These are phyloP conservation scores for Cacoxenus indagator DNA, from an alignment of 2,888 invertebrate genomes.

Conservation along the genomic window DNA sequence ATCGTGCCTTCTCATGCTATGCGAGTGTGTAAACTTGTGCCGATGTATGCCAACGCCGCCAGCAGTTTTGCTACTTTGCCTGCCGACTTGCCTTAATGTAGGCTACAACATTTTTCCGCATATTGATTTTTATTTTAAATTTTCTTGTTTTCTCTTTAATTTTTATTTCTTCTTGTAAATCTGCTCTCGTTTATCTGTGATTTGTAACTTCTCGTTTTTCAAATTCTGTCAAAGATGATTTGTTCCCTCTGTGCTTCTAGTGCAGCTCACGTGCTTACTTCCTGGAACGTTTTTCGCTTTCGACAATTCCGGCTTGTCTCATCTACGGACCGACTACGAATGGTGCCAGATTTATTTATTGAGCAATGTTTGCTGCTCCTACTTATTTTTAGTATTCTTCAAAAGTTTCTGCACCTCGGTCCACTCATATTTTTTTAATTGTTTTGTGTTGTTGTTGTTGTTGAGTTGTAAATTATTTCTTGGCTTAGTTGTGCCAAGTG, in stretches of 20 bases:
- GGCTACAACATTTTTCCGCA: slow-evolving; percentile 2
- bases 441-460: slow-evolving; percentile 16
- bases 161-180: neutral
- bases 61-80: slow-evolving; percentile 3
- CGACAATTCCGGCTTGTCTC: neutral
- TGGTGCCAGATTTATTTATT: slow-evolving; percentile 59
- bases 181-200: neutral
- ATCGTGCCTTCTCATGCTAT: neutral
- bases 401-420: slow-evolving; percentile 46
- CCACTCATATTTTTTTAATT: neutral
- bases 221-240: neutral
- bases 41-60: neutral
- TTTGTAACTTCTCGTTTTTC: neutral
- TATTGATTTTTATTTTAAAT: slow-evolving; percentile 13
- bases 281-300: slow-evolving; percentile 30
- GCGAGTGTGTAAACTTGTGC: neutral
- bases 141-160: neutral
- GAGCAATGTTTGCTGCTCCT: slow-evolving; percentile 38
- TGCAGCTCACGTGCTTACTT: slow-evolving; percentile 14
- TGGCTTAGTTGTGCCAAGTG: slow-evolving; percentile 28
- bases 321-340: slow-evolving; percentile 10
- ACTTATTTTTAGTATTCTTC: slow-evolving; percentile 53
- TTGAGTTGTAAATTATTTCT: slow-evolving; percentile 51
- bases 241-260: slow-evolving; percentile 7
- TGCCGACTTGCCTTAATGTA: neutral